Percentiles rank a stretch among this genome's conserved stretches.
These are phyloP conservation scores for Drosophila oshimai DNA, from an alignment of 1,140 invertebrate genomes.

Conservation along the genomic window DNA sequence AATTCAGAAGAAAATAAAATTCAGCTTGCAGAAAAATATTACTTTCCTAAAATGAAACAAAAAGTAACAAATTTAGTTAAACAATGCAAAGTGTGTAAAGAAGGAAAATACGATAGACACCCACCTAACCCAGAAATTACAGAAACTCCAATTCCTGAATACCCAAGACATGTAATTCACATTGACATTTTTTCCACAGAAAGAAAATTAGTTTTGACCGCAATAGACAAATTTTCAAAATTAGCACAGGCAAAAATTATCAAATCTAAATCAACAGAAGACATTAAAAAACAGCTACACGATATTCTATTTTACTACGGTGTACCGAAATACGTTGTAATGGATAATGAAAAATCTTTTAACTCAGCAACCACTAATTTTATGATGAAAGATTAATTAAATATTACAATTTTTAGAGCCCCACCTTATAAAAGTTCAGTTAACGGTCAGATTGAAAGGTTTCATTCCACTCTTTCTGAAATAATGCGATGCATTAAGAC, in stretches of 20 bases:
- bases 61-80: background rate
- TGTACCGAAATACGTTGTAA: background rate
- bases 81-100: background rate
- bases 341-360: constrained; percentile 43
- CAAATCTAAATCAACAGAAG: background rate
- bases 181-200: constrained; percentile 2
- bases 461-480: constrained; percentile 36
- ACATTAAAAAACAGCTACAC: background rate
- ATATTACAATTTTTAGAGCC: background rate
- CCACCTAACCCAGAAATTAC: background rate
- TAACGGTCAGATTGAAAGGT: constrained; percentile 43
- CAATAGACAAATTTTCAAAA: background rate
- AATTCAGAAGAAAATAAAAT: background rate
- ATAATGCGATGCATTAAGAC: constrained; percentile 22
- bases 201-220: background rate
- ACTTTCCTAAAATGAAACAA: constrained; percentile 2
- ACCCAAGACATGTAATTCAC: background rate
- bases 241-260: background rate
- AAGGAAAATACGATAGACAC: constrained; percentile 11
- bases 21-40: background rate
- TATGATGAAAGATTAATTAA: background rate
- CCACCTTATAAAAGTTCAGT: background rate
- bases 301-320: background rate
- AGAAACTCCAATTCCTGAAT: constrained; percentile 1
- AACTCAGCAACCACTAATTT: constrained; percentile 25